These are phyloP conservation scores for Tympanoctomys barrerae DNA, from an alignment of 2,797 vertebrate genomes.

Conservation along the genomic window DNA sequence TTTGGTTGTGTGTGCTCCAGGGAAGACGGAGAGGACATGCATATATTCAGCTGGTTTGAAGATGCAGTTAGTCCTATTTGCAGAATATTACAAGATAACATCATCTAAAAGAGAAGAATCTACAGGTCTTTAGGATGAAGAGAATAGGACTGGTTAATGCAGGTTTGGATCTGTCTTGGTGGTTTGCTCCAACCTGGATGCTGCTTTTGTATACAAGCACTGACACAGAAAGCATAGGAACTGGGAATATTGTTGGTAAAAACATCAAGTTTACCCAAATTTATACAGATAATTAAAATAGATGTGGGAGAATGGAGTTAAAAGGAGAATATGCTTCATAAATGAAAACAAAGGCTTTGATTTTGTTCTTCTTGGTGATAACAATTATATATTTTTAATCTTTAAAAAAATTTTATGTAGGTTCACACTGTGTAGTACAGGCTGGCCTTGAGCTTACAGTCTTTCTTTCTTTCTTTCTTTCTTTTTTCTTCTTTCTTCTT, in stretches of 20 bases:
- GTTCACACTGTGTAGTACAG: neutral
- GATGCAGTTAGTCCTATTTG: neutral
- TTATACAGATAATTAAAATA: neutral
- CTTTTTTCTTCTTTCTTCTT: too few relatives aligned
- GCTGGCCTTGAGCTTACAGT: neutral
- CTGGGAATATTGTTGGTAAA: neutral
- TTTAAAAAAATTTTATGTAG: neutral
- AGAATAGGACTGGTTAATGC: constrained; percentile 63
- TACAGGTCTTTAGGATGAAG: constrained; percentile 30
- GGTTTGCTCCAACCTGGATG: constrained; percentile 60
- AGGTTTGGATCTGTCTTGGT: constrained; percentile 28
- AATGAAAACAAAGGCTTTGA: neutral
- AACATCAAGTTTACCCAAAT: neutral
- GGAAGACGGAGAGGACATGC: neutral
- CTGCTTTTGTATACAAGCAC: neutral
- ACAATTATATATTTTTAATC: neutral
- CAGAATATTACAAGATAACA: constrained; percentile 48
- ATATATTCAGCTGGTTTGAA: neutral
- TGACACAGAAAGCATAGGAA: neutral
- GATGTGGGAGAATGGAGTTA: neutral
- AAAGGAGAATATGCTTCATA: neutral
- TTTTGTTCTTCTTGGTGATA: neutral
- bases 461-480: too few relatives aligned
- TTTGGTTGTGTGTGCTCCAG: constrained; percentile 45
- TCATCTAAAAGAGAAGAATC: neutral